Evolutionary conservation across 2,797 vertebrate genomes (phyloP), one percentile per base, ranked within the genome.

Genomic region (Falco peregrinus): DNA sequence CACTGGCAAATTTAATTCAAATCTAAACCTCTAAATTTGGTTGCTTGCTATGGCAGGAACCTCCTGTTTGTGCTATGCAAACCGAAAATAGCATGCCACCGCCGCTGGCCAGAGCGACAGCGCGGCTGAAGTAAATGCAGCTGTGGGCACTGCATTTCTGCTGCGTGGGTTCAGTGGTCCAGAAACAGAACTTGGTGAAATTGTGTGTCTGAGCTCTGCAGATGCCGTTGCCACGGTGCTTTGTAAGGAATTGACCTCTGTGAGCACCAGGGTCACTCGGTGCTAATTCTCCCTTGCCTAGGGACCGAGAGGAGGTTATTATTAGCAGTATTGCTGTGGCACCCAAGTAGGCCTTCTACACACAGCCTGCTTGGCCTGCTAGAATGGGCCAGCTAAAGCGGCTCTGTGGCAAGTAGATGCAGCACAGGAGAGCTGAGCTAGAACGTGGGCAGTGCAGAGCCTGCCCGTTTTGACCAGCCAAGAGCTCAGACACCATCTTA

Each of bases 1-100:
- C 91, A 78, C 96, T 98, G 98, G 98, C 99, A 99, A 99, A 99
- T 99, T 97, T 98, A 98, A 99, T 99, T 99, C 99, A 99, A 99
- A 99, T 99, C 96, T 69, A 98, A 98, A 97, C 99, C 99, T 98
- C 98, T 98, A 96, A 98, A 99, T 99, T 99, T 99, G 99, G 97
- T 98, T 99, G 98, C 96, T 93, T 97, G 97, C 98, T 98, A 89
- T 65, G 97, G 97, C 98, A 98, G 98, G 98, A 98, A 98, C 96
- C 94, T 95, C 98, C 97, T 99, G 98, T 99, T 98, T 98, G 98
- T 97, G 73, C 85, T 98, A 99, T 99, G 99, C 99, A 99, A 99
- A 99, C 94, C 45, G 91, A 93, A 91, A 96, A 95, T 84, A 93
- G 80, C 87, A 69, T 82, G 63, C 84, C 89, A 85, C 94, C 90